Evolutionary conservation across 2,797 vertebrate genomes (phyloP).

Genomic region (Caiman crocodilus): DNA sequence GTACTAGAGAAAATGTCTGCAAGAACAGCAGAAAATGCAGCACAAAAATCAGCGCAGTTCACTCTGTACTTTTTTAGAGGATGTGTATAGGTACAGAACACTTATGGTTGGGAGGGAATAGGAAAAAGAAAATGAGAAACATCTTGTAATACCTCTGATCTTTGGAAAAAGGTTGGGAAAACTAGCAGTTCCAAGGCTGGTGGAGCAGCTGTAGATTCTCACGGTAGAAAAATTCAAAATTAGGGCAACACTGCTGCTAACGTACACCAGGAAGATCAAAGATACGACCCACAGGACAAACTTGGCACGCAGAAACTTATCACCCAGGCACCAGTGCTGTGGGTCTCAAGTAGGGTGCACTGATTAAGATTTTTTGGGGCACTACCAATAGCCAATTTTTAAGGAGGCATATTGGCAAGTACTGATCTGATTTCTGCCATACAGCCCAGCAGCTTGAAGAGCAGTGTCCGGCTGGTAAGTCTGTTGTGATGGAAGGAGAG

Average conservation of each 20-base stretch:
- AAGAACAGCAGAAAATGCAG: neutral
- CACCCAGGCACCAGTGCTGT: no score
- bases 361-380: no score
- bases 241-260: neutral
- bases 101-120: neutral
- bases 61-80: neutral
- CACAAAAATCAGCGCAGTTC: neutral
- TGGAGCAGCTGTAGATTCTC: neutral
- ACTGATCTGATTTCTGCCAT: no score
- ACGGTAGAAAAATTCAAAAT: neutral
- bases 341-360: no score
- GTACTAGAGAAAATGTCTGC: constrained; percentile 6
- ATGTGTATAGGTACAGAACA: constrained; percentile 1
- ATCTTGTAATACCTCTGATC: neutral
- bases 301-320: neutral
- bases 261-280: neutral
- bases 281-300: constrained; percentile 4
- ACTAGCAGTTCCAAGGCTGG: constrained; percentile 5
- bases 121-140: constrained; percentile 23
- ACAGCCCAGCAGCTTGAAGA: no score
- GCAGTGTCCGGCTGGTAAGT: no score
- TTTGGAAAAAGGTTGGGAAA: neutral
- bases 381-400: no score
- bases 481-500: no score
- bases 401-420: no score